A percentile compares a stretch with the other conserved stretches of the same genome.
Conservation (phyloP, 2,113 vertebrate species). For the Anolis carolinensis region DNA sequence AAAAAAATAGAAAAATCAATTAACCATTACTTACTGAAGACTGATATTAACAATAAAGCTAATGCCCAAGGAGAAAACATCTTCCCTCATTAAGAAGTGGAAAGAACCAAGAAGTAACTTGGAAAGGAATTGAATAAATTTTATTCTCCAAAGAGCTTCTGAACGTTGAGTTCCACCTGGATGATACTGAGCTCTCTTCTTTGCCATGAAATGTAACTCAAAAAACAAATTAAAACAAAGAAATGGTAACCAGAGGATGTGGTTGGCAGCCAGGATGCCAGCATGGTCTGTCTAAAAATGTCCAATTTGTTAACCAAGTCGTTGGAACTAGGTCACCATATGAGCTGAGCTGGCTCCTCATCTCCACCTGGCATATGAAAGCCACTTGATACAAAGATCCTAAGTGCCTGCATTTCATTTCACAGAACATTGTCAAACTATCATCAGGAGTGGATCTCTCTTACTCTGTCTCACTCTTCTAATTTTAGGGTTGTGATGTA, state of each 20-base stretch:
- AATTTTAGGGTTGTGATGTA: neutral
- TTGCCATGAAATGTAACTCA: neutral
- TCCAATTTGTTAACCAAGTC: neutral
- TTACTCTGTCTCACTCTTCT: too few species aligned
- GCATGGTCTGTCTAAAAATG: too few species aligned
- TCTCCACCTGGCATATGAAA: neutral
- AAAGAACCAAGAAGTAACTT: neutral
- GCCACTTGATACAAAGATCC: too few species aligned
- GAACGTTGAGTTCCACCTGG: neutral
- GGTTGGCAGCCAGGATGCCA: neutral
- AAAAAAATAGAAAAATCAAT: neutral
- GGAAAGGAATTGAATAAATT: neutral
- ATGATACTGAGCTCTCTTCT: neutral
- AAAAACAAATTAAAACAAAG: neutral
- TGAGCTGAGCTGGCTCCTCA: too few species aligned
- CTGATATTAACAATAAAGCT: neutral
- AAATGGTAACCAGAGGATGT: neutral
- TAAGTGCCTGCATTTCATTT: too few species aligned
- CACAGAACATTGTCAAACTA: neutral
- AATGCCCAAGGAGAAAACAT: neutral
- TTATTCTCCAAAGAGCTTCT: too few species aligned
- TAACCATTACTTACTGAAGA: neutral
- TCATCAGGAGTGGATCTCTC: neutral
- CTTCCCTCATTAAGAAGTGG: neutral
- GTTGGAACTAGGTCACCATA: neutral